phyloP scores from a whole-genome alignment of 2,888 invertebrate genomes.

The Drosophila anomelani region DNA sequence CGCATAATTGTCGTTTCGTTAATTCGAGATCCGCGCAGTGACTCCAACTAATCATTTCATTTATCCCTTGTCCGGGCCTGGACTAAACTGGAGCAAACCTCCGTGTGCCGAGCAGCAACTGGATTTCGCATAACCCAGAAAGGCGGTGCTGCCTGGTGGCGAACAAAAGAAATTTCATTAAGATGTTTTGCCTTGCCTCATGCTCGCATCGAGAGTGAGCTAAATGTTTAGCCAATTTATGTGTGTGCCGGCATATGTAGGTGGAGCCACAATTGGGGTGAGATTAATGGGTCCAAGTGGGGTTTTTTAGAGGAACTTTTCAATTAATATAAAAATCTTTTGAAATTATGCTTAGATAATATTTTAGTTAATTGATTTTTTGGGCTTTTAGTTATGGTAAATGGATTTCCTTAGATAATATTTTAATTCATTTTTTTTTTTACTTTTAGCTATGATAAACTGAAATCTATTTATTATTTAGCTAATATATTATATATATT shows the following conservation, averaged over 20 bases:
- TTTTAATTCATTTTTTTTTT: no score
- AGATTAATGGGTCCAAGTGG: background rate
- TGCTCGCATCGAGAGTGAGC: conserved; percentile 42
- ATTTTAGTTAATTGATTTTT: no score
- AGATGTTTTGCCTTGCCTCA: conserved; percentile 33
- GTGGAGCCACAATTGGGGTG: background rate
- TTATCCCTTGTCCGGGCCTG: background rate
- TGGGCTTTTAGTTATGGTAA: no score
- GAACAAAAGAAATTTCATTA: conserved; percentile 50
- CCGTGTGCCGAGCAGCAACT: conserved; percentile 1
- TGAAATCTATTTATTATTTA: no score
- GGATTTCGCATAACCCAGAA: conserved; percentile 15
- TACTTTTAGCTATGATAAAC: no score
- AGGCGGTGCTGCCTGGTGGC: conserved; percentile 7
- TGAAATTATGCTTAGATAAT: no score
- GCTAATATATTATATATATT: no score
- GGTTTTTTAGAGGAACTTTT: no score
- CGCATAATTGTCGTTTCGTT: background rate
- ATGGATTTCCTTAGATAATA: no score
- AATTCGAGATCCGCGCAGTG: background rate
- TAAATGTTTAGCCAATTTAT: conserved; percentile 70
- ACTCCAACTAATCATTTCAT: background rate
- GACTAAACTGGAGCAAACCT: conserved; percentile 13
- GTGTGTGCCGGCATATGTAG: conserved; percentile 36
- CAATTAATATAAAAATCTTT: no score